Conservation (phyloP, 2,888 invertebrate genomes). For the Clusia tigrina region DNA sequence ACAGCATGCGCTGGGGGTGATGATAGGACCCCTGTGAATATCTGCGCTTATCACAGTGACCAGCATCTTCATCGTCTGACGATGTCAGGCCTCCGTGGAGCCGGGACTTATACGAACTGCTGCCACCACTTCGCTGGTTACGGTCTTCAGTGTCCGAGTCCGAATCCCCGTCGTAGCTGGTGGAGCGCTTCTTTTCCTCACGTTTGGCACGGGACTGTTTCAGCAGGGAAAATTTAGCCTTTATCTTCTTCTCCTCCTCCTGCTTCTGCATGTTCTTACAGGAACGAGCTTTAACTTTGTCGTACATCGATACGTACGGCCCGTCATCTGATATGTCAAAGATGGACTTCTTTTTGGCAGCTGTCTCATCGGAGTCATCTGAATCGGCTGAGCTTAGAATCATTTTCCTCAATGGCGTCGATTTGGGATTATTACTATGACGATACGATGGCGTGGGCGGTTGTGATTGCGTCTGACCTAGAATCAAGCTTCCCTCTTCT, state of each 20-base stretch:
- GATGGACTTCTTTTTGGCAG: constrained; percentile 83
- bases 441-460: constrained; percentile 44
- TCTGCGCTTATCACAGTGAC: constrained; percentile 44
- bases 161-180: constrained; percentile 88
- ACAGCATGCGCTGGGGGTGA: constrained; percentile 51
- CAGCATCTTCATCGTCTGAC: constrained; percentile 66
- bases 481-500: constrained; percentile 40
- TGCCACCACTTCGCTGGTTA: constrained; percentile 51
- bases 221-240: constrained; percentile 87
- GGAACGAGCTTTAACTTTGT: constrained; percentile 93
- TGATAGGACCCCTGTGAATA: constrained; percentile 35
- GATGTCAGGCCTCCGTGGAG: constrained; percentile 40
- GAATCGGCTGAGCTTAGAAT: constrained; percentile 76
- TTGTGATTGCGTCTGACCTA: constrained; percentile 33
- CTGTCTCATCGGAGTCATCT: constrained; percentile 71
- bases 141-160: constrained; percentile 70
- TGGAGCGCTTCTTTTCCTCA: constrained; percentile 88
- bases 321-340: constrained; percentile 86
- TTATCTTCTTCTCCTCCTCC: constrained; percentile 88
- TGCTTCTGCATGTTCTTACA: constrained; percentile 94
- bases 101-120: constrained; percentile 49
- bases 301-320: constrained; percentile 97
- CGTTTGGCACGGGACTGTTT: constrained; percentile 88
- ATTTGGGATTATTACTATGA: constrained; percentile 34
- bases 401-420: constrained; percentile 54